A percentile compares a stretch with the other conserved stretches of the same genome.
Evolutionary conservation across 2,113 vertebrate genomes (phyloP).

Genomic region (Takifugu bimaculatus): DNA sequence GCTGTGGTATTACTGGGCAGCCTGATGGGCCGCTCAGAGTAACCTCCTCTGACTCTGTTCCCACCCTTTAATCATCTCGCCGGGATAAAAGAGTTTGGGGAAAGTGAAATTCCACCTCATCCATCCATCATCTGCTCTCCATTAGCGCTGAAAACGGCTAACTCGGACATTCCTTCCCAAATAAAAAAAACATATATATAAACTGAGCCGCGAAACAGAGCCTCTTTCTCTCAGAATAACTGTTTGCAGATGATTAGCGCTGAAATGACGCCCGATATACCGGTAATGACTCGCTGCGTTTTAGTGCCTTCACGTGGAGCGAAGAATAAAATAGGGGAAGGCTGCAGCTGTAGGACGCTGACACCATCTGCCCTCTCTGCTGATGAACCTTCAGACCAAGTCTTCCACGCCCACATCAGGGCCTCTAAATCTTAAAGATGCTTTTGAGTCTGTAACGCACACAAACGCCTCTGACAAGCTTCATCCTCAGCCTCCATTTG

Average conservation of each 20-base stretch:
- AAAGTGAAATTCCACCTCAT: slow-evolving; percentile 35
- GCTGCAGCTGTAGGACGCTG: no score
- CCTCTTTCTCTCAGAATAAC: slow-evolving; percentile 5
- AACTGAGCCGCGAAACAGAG: background rate
- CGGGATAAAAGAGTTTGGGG: slow-evolving; percentile 25
- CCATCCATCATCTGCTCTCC: slow-evolving; percentile 52
- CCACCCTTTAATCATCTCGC: slow-evolving; percentile 44
- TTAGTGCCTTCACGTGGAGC: background rate
- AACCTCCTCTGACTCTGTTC: slow-evolving; percentile 9
- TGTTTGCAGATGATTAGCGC: slow-evolving; percentile 9
- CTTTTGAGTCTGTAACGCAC: slow-evolving; percentile 35
- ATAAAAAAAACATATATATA: slow-evolving; percentile 20
- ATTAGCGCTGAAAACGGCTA: slow-evolving; percentile 39
- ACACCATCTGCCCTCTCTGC: background rate
- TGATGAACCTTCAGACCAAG: slow-evolving; percentile 18
- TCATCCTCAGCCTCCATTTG: slow-evolving; percentile 13
- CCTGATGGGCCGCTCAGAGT: slow-evolving; percentile 31
- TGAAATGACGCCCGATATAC: background rate
- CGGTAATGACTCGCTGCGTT: background rate
- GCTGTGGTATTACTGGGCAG: slow-evolving; percentile 13
- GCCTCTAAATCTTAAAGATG: slow-evolving; percentile 51
- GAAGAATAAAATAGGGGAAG: background rate
- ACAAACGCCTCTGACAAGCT: background rate
- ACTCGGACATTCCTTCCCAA: slow-evolving; percentile 22
- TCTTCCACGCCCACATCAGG: slow-evolving; percentile 29